phyloP scores from a whole-genome alignment of 2,113 vertebrate genomes.

The Grallaria varia region DNA sequence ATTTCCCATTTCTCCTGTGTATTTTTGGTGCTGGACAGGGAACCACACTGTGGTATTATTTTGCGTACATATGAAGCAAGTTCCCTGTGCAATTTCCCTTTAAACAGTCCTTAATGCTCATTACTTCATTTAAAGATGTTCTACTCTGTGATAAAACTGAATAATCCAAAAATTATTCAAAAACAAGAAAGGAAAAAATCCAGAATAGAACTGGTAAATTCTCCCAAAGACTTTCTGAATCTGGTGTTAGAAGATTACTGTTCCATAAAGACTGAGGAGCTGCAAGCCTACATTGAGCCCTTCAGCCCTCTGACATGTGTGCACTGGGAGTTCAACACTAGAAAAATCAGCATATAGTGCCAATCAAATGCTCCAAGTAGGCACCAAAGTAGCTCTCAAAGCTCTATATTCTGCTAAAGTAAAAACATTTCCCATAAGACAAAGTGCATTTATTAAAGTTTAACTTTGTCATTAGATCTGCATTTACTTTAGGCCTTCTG shows the following conservation, averaged over 20 bases:
- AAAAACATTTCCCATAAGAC: not conserved
- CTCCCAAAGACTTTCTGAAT: not conserved
- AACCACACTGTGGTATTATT: not conserved
- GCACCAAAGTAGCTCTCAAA: not conserved
- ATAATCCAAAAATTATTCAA: not conserved
- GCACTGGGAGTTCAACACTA: not conserved
- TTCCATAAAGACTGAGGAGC: not conserved
- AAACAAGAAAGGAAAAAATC: not conserved
- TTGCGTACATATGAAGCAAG: not conserved
- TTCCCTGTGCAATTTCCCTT: constrained; percentile 5
- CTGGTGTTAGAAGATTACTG: not conserved
- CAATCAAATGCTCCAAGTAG: not conserved
- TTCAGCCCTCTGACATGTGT: not conserved
- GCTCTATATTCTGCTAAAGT: not conserved
- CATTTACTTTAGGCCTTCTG: not conserved
- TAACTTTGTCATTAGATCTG: not conserved
- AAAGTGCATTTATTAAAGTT: not conserved
- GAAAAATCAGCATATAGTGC: not conserved
- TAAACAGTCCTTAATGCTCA: not conserved
- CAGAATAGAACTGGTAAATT: not conserved
- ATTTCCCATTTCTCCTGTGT: not conserved
- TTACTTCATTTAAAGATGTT: not conserved
- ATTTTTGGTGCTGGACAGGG: not conserved
- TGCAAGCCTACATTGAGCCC: not conserved
- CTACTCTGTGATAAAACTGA: not conserved